Conservation (phyloP, 2,888 invertebrate species). For the Siphonodentalium dalli region DNA sequence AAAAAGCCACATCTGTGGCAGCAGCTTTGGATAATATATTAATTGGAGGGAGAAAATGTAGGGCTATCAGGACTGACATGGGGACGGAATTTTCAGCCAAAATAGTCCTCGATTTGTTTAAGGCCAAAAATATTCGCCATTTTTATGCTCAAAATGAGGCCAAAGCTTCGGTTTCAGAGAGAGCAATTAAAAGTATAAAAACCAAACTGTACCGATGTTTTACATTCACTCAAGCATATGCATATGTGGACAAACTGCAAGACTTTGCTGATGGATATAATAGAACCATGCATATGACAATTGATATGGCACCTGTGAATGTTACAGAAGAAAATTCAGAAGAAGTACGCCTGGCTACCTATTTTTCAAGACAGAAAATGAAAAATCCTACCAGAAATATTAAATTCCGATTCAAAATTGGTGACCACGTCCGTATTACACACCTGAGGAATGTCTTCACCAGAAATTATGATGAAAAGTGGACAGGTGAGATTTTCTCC, state of each 20-base stretch:
- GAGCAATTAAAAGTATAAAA: conserved; percentile 27
- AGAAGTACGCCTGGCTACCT: conserved; percentile 21
- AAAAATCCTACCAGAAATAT: conserved; percentile 8
- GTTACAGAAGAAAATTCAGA: conserved; percentile 23
- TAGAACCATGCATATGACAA: conserved; percentile 32
- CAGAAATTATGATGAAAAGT: conserved; percentile 27
- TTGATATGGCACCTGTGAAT: conserved; percentile 24
- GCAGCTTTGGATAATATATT: conserved; percentile 26
- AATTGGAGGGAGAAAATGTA: conserved; percentile 13
- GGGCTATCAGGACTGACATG: conserved; percentile 23
- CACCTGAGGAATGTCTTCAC: conserved; percentile 25
- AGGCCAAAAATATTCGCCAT: conserved; percentile 18
- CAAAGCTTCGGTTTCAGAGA: conserved; percentile 23
- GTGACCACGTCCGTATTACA: conserved; percentile 24
- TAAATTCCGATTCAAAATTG: conserved; percentile 28
- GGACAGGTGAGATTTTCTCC: conserved; percentile 28
- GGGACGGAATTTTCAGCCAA: conserved; percentile 31
- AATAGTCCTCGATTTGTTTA: conserved; percentile 21
- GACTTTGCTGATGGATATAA: conserved; percentile 29
- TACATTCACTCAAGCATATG: conserved; percentile 21
- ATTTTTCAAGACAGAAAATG: conserved; percentile 13
- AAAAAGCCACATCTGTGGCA: conserved; percentile 23
- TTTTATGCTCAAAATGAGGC: conserved; percentile 30
- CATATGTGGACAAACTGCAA: conserved; percentile 24
- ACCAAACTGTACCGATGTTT: conserved; percentile 22